Percentiles rank a stretch among this genome's conserved stretches.
These are phyloP conservation scores for Cenopis cana DNA, from an alignment of 2,888 invertebrate species.

Conservation along the genomic window DNA sequence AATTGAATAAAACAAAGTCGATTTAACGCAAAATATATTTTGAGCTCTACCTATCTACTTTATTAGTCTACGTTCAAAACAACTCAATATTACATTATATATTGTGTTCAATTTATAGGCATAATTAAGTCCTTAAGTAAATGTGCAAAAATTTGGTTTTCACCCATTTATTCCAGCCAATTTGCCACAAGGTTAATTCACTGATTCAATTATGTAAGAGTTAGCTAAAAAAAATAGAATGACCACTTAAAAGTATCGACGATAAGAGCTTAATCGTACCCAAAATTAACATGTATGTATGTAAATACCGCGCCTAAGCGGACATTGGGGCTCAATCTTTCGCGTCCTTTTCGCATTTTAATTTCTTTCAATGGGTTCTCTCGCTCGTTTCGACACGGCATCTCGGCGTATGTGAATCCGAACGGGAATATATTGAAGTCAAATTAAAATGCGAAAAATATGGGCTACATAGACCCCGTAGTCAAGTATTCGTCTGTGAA, in stretches of 20 bases:
- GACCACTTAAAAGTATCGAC: background rate
- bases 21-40: background rate
- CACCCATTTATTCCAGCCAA: too few species aligned
- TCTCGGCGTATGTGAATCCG: background rate
- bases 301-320: constrained; percentile 21
- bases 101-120: too few species aligned
- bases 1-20: background rate
- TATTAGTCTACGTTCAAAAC: background rate
- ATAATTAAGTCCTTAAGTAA: too few species aligned
- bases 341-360: background rate
- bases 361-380: background rate
- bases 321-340: background rate
- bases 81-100: too few species aligned
- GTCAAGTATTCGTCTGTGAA: constrained; percentile 6
- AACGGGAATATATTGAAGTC: background rate
- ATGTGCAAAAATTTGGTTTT: too few species aligned
- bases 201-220: background rate
- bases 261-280: constrained; percentile 12
- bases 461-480: background rate
- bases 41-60: too few species aligned
- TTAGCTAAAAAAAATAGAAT: background rate
- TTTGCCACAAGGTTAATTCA: too few species aligned
- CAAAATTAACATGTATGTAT: constrained; percentile 8
- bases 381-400: background rate
- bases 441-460: background rate